Evolutionary conservation across 2,113 vertebrate species (phyloP).

Genomic region (Malurus cyaneus): DNA sequence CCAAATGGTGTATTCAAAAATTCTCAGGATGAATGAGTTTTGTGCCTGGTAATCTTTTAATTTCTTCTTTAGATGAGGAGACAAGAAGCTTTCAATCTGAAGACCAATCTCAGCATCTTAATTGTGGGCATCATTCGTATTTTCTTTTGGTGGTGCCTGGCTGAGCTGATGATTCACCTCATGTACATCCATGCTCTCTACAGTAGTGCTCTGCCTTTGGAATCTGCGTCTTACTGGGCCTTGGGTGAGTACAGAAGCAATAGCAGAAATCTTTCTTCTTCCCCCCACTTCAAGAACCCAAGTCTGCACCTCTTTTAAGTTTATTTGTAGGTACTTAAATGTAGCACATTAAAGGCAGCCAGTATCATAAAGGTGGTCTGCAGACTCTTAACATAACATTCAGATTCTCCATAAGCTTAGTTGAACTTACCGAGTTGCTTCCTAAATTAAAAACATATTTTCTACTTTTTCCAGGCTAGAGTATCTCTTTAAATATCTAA

Average conservation of each 20-base stretch:
- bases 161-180: constrained; percentile 88
- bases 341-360: background rate
- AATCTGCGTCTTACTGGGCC: constrained; percentile 86
- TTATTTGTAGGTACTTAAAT: background rate
- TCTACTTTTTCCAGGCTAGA: background rate
- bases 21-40: background rate
- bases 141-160: constrained; percentile 87
- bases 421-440: background rate
- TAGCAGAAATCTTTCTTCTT: background rate
- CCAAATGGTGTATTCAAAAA: background rate
- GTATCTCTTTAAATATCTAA: background rate
- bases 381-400: background rate
- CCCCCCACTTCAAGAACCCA: background rate
- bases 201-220: constrained; percentile 82
- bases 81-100: constrained; percentile 51
- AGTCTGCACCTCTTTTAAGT: background rate
- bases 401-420: background rate
- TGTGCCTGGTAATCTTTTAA: background rate
- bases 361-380: background rate
- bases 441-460: background rate
- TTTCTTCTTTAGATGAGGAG: constrained; percentile 79
- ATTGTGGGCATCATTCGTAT: constrained; percentile 76
- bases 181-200: constrained; percentile 94
- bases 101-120: constrained; percentile 50
- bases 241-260: constrained; percentile 78